Base-by-base conservation (phyloP, 2,797 vertebrate species). In the Hydrolagus colliei region DNA sequence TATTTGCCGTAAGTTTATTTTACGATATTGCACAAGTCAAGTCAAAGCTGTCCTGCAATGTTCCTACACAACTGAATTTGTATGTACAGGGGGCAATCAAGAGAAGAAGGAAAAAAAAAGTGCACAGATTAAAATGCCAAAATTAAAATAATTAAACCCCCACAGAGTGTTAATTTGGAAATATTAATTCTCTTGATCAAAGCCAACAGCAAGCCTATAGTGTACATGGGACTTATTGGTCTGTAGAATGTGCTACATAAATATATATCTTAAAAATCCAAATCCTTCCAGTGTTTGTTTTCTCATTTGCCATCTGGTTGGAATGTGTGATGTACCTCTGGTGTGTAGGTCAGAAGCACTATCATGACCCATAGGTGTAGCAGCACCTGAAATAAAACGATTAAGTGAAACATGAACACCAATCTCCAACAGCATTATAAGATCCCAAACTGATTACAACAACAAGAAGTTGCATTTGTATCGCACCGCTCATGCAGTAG, bases 331-430 rank as follows among this genome's bases (percentile, higher is more conserved):
- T 99, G 98, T 96, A 98, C 98, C 93, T 99, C 97, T 79, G 98
- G 98, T 20, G 96, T 96, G 86, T 99, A 99, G 0, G 98, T 99
- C 88, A 99, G 92, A 4, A 99, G 95, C 71, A 99, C 98, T 75
- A 99, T 93, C 98, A 99, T 99, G 89, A 99, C 98, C 98, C 98
- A 99, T 78, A 99, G 92, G 88, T 99, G 98, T 87, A 99, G 95
- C 32, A 97, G 89, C 0, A 94, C 98, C 98, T 99, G 88, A 61
- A 87, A 86, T 85, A 89, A 90, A 87, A 89, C 20, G 4, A 52
- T 86, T 67, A 10, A 35, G 18, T 27, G 27, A 14, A 73, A 86
- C 18, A 22, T 16, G 8, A 7, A 14, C 8, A 20, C 27, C 6
- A 86, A 73, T 63, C 16, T n/a, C 9, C 14, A 3, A 14, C 8